A percentile compares a stretch with the other conserved stretches of the same genome.
phyloP scores from a whole-genome alignment of 2,888 invertebrate genomes.

The Eupithecia centaureata region DNA sequence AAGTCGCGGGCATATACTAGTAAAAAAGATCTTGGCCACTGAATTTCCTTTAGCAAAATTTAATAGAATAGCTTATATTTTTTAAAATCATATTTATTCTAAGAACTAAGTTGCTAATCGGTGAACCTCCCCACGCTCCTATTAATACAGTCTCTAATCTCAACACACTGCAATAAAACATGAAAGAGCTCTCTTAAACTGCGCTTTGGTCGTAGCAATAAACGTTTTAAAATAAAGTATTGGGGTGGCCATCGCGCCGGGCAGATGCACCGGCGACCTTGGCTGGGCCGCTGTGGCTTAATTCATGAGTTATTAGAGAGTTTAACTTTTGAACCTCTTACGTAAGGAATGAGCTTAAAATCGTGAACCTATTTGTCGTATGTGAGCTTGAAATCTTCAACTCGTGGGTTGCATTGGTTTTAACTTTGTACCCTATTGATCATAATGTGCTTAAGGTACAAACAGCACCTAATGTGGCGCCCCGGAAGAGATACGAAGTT shows the following conservation, averaged over 20 bases:
- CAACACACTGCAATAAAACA: slow-evolving; percentile 27
- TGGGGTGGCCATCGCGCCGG: slow-evolving; percentile 51
- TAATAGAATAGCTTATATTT: too few relatives aligned
- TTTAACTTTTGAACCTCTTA: background rate
- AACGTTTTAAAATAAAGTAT: slow-evolving; percentile 56
- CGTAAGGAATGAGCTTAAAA: too few relatives aligned
- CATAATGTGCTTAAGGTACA: background rate
- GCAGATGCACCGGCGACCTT: slow-evolving; percentile 60
- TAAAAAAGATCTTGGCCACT: too few relatives aligned
- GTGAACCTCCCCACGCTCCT: background rate
- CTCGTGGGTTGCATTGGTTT: background rate
- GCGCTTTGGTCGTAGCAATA: slow-evolving; percentile 33
- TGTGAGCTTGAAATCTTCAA: background rate
- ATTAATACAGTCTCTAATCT: slow-evolving; percentile 25
- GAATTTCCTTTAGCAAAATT: background rate
- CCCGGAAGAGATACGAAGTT: too few relatives aligned
- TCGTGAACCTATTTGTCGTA: too few relatives aligned
- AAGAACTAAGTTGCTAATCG: background rate
- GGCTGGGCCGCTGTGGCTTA: slow-evolving; percentile 45
- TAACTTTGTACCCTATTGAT: background rate
- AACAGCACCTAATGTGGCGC: too few relatives aligned
- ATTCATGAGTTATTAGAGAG: slow-evolving; percentile 30
- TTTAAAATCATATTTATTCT: too few relatives aligned
- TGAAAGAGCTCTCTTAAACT: slow-evolving; percentile 41
- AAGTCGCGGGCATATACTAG: too few relatives aligned